Evolutionary conservation across 1,140 invertebrate species (phyloP), one percentile per base, ranked within the genome.

Genomic region (Dreissena rostriformis): DNA sequence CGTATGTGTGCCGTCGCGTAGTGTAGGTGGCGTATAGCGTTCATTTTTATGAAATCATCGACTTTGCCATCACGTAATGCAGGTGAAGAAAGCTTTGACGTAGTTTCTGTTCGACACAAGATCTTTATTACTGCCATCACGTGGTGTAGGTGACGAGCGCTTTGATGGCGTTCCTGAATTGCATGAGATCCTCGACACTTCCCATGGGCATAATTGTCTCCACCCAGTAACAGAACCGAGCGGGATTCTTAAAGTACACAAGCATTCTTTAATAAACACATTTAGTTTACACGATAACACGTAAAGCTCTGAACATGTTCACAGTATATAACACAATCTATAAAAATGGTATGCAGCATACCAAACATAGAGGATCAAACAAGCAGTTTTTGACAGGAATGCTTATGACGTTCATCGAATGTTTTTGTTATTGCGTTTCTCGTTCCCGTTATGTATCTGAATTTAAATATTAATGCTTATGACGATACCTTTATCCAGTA

Each of bases 161-260:
- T 71, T 63, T 70, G 1, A 81, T 53, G 12, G 79, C 79, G 29
- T 73, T 81, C n/a, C 79, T 52, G 15, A 81, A 81, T 24, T 57
- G 26, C 68, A 73, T 65, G 17, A 81, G 51, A 19, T 81, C 79
- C 55, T 81, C 79, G 0, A 81, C 24, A 66, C 79, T 81, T 4
- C 79, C 79, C 0, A 81, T 52, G 22, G 51, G 26, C 2, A 81
- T 61, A 19, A 51, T 28, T 4, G 53, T 57, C 67, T 81, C 79
- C 1, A 52, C 53, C 79, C 79, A 81, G 17, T 22, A 0, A 61
- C 71, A 81, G 52, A 81, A 81, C 22, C 14, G 28, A 11, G 63
- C 79, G 14, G 79, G 79, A 10, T 22, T 39, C 79, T 81, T 68
- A 24, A 80, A 80, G 55, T 63, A 11, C 2, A 39, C 39, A 39